phyloP scores from a whole-genome alignment of 2,797 vertebrate species.

The Parambassis ranga region DNA sequence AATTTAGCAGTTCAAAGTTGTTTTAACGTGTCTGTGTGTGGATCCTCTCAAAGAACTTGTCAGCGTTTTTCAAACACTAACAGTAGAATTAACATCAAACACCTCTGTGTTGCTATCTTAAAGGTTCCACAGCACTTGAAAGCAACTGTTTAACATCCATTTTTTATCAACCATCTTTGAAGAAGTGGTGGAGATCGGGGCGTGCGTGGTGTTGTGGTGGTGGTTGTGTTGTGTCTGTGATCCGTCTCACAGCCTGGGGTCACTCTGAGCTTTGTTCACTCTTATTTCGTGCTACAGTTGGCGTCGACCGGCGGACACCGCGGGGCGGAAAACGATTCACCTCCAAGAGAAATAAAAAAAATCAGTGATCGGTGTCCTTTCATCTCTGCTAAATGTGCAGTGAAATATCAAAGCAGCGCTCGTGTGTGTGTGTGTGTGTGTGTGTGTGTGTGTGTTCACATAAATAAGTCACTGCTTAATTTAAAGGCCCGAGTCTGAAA shows the following conservation, averaged over 20 bases:
- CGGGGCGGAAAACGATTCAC: not conserved
- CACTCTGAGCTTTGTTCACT: not conserved
- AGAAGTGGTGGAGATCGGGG: slow-evolving; percentile 18
- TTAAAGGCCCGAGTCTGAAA: not conserved
- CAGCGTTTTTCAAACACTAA: slow-evolving; percentile 52
- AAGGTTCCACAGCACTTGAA: slow-evolving; percentile 35
- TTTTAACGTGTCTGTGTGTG: slow-evolving; percentile 49
- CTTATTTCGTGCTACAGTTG: too few relatives aligned
- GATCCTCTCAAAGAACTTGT: slow-evolving; percentile 29
- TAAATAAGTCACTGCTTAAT: slow-evolving; percentile 16
- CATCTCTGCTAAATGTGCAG: slow-evolving; percentile 16
- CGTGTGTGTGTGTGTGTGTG: not conserved
- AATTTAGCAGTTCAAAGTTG: slow-evolving; percentile 65
- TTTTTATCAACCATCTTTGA: slow-evolving; percentile 56
- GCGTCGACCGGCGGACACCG: too few relatives aligned
- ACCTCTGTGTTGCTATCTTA: slow-evolving; percentile 6
- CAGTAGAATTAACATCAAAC: slow-evolving; percentile 45
- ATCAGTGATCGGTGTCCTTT: not conserved
- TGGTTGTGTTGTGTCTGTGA: slow-evolving; percentile 21
- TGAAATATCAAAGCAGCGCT: slow-evolving; percentile 10
- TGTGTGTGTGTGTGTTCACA: not conserved
- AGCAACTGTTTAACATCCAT: slow-evolving; percentile 52
- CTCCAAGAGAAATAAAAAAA: not conserved
- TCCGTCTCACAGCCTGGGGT: slow-evolving; percentile 18
- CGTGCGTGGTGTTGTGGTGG: not conserved